A percentile compares a stretch with the other conserved stretches of the same genome.
Evolutionary conservation across 2,888 invertebrate genomes (phyloP).

Genomic region (Tolmerus cingulatus): DNA sequence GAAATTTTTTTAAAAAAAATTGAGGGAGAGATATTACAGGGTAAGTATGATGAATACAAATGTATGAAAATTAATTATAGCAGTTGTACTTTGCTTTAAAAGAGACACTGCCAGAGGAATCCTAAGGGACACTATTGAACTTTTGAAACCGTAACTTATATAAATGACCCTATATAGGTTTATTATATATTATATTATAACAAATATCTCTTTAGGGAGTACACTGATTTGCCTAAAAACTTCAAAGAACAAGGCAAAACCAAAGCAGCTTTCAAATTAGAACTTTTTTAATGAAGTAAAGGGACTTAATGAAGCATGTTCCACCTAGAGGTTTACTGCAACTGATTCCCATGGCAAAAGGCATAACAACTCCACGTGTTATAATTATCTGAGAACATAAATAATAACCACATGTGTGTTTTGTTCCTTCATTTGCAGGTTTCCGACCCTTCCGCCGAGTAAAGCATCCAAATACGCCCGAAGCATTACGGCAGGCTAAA

Average conservation of each 20-base stretch:
- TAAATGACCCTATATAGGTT: neutral
- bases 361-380: constrained; percentile 47
- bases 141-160: neutral
- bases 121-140: neutral
- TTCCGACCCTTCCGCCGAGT: neutral
- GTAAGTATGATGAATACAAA: too few species aligned
- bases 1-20: too few species aligned
- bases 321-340: neutral
- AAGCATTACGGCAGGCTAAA: neutral
- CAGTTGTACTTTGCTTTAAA: too few species aligned
- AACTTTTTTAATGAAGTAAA: constrained; percentile 3
- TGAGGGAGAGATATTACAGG: too few species aligned
- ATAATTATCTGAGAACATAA: constrained; percentile 47
- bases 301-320: constrained; percentile 10
- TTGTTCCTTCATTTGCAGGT: constrained; percentile 40
- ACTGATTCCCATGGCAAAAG: constrained; percentile 31
- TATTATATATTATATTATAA: neutral
- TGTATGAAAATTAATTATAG: too few species aligned
- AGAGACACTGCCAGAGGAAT: too few species aligned
- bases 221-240: neutral
- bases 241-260: neutral
- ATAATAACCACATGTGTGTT: constrained; percentile 45
- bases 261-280: neutral
- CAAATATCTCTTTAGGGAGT: neutral
- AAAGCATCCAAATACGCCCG: neutral